Conservation (phyloP, 2,113 vertebrate species). For the Erpornis zantholeuca region DNA sequence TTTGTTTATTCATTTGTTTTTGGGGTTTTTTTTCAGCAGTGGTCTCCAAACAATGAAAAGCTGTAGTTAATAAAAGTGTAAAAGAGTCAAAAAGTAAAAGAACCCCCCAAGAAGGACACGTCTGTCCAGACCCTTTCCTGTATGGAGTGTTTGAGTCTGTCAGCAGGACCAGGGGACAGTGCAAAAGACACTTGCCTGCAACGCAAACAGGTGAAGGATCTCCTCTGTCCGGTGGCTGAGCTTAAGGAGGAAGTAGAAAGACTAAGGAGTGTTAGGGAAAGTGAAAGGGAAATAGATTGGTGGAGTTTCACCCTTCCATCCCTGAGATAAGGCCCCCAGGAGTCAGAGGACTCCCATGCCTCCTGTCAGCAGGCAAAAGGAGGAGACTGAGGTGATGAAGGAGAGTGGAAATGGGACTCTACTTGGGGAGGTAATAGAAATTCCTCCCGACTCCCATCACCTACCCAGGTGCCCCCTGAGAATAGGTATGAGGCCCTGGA, state of each 20-base stretch:
- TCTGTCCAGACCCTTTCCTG: not conserved
- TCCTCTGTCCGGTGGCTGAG: not conserved
- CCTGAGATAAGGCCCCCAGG: no score
- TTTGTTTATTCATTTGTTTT: not conserved
- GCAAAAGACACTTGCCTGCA: not conserved
- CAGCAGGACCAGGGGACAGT: not conserved
- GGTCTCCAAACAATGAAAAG: not conserved
- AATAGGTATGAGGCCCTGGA: not conserved
- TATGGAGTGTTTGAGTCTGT: not conserved
- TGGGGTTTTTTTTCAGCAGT: not conserved
- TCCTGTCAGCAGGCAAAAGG: not conserved
- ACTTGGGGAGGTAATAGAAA: fast-evolving
- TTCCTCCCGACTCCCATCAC: no score
- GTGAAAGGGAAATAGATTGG: not conserved
- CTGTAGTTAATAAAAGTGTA: not conserved
- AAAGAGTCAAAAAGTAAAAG: not conserved
- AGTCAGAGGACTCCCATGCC: no score
- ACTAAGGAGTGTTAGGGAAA: not conserved
- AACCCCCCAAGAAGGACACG: not conserved
- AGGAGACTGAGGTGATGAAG: no score
- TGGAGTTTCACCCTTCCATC: no score
- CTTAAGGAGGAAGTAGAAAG: not conserved
- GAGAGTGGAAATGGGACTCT: not conserved
- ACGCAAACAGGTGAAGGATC: not conserved
- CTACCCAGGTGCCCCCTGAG: not conserved